Evolutionary conservation across 2,113 vertebrate species (phyloP), one percentile per base, ranked within the genome.

Genomic region (Steatornis caripensis): DNA sequence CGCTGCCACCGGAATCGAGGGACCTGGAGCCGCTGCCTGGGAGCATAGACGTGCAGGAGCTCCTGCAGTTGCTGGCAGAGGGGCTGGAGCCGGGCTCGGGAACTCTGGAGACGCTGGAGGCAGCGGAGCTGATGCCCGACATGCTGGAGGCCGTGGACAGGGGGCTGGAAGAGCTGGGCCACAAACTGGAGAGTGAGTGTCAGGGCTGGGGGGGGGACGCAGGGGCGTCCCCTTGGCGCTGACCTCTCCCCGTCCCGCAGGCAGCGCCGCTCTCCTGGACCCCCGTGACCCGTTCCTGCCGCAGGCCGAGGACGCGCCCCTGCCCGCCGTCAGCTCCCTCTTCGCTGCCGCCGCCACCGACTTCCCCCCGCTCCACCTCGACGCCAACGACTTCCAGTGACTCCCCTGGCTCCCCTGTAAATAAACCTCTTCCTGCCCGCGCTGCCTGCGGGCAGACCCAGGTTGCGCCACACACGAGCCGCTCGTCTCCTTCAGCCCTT

Each of bases 331-430:
- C 23, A 29, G 0, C 37, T 54, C 95, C 4, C 65, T 93, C 34
- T 96, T 96, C 11, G 2, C 54, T 5, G 3, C 10, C 6, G 22
- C 69, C 12, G 3, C 22, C 13, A 3, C 22, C 1, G 90, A 93
- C 37, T 39, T 90, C 19, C 83, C 89, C 18, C 4, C 58, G 0
- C 92, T 97, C 26, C 49, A 60, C 2, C 30, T 94, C 11, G 43
- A 88, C 0, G 12, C 57, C 72, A 84, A 1, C 2, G 93, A 93
- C 68, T 96, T 93, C 85, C 93, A 96, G 81, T 96, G 88, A 93
- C 43, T 15, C n/a, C 34, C 29, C 3, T 0, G 0, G 20, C 6
- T 21, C 22, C 32, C 14, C 10, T n/a, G 48, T 71, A 87, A 91
- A 95, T 93, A 76, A 88, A 66, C 51, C 77, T 32, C 19, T 23